Conservation (phyloP, 2,888 invertebrate species). For the Phlogophora meticulosa region DNA sequence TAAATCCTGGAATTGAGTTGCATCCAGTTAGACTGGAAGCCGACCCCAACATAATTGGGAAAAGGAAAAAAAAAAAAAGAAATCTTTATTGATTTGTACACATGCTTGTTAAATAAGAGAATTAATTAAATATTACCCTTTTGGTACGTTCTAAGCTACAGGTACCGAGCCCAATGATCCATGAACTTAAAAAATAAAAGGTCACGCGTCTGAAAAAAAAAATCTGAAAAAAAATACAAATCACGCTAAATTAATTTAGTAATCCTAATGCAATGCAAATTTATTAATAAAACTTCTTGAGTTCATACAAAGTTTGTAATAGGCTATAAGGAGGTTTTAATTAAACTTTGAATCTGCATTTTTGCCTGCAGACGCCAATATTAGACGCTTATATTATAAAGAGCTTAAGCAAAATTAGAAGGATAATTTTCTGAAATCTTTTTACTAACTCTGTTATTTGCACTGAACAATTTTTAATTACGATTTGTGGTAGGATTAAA, state of each 20-base stretch:
- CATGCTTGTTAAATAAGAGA: no score
- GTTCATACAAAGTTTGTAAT: constrained; percentile 51
- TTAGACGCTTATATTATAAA: constrained; percentile 33
- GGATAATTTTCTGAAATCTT: constrained; percentile 46
- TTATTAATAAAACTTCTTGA: constrained; percentile 43
- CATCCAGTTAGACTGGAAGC: no score
- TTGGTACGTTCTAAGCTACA: no score
- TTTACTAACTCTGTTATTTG: constrained; percentile 17
- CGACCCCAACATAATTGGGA: no score
- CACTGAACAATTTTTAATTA: constrained; percentile 23
- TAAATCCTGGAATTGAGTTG: no score
- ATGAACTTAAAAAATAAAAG: not conserved
- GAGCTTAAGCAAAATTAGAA: constrained; percentile 43
- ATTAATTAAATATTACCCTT: no score
- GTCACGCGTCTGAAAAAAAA: not conserved
- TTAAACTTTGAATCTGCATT: constrained; percentile 47
- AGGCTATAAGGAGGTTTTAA: constrained; percentile 50
- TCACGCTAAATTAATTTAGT: constrained; percentile 13
- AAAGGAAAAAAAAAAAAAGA: no score
- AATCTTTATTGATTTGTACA: no score
- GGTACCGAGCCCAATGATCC: no score
- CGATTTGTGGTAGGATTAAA: constrained; percentile 21
- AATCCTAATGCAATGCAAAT: constrained; percentile 36
- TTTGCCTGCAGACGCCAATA: constrained; percentile 52
- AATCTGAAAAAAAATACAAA: not conserved